phyloP scores from a whole-genome alignment of 2,888 invertebrate genomes.

The Amiota mariae region DNA sequence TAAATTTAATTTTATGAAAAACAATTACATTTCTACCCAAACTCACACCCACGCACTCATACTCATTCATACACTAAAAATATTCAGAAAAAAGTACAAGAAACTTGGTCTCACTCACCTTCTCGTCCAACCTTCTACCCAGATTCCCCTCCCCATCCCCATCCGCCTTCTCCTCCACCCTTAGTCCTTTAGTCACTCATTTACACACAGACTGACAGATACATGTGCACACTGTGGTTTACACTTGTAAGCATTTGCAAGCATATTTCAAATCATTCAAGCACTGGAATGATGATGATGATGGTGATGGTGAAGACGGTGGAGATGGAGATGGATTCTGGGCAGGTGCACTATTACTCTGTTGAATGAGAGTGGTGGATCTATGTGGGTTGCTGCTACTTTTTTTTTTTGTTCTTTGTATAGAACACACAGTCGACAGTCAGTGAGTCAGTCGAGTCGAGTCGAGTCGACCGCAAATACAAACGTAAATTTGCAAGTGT shows the following conservation, averaged over 20 bases:
- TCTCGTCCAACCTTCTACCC: background rate
- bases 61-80: background rate
- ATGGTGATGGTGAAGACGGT: background rate
- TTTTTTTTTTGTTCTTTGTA: too few relatives aligned
- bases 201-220: constrained; percentile 16
- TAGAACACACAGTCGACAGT: too few relatives aligned
- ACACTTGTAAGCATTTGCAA: constrained; percentile 64
- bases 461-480: background rate
- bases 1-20: constrained; percentile 66
- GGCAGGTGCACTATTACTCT: constrained; percentile 15
- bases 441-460: background rate
- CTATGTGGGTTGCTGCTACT: too few relatives aligned
- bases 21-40: constrained; percentile 56
- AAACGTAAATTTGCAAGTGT: constrained; percentile 58
- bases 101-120: too few relatives aligned
- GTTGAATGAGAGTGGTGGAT: constrained; percentile 1
- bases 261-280: constrained; percentile 53
- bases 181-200: background rate
- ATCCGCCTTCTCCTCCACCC: constrained; percentile 37
- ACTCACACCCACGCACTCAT: constrained; percentile 33
- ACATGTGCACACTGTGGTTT: constrained; percentile 56
- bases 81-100: too few relatives aligned
- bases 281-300: constrained; percentile 5
- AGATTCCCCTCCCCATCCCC: too few relatives aligned
- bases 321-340: background rate